phyloP scores from a whole-genome alignment of 2,797 vertebrate species.

The Pantherophis vulpinus region DNA sequence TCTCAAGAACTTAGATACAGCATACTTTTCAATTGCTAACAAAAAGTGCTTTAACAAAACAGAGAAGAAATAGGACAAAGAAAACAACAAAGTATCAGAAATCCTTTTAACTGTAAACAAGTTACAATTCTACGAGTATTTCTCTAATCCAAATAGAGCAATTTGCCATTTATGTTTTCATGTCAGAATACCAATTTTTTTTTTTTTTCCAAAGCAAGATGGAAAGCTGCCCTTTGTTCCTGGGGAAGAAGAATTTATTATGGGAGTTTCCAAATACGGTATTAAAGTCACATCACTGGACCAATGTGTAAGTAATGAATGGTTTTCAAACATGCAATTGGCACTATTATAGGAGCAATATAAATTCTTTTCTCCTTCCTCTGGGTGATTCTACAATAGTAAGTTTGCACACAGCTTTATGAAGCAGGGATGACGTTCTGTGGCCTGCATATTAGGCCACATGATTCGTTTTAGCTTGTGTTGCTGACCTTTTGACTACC shows the following conservation, averaged over 20 bases:
- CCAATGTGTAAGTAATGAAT: slow-evolving; percentile 87
- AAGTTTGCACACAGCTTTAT: background rate
- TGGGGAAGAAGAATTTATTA: slow-evolving; percentile 90
- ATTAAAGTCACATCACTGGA: slow-evolving; percentile 92
- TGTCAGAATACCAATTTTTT: slow-evolving; percentile 54
- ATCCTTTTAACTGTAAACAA: background rate
- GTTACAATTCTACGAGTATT: background rate
- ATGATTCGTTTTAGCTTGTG: background rate
- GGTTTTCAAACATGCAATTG: background rate
- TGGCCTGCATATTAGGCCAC: background rate
- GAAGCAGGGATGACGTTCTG: background rate
- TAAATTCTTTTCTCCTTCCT: background rate
- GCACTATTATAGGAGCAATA: background rate
- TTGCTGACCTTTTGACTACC: background rate
- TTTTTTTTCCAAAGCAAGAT: slow-evolving; percentile 84
- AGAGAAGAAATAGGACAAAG: background rate
- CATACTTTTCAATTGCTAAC: background rate
- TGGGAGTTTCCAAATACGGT: slow-evolving; percentile 94
- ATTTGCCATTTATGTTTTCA: background rate
- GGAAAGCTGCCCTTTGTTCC: slow-evolving; percentile 95
- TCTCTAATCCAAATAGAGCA: background rate
- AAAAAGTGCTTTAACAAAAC: background rate
- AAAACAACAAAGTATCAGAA: background rate
- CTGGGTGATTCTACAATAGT: background rate
- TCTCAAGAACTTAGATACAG: background rate